Percentiles rank a stretch among this genome's conserved stretches.
phyloP scores from a whole-genome alignment of 2,113 vertebrate species.

The Meriones unguiculatus region DNA sequence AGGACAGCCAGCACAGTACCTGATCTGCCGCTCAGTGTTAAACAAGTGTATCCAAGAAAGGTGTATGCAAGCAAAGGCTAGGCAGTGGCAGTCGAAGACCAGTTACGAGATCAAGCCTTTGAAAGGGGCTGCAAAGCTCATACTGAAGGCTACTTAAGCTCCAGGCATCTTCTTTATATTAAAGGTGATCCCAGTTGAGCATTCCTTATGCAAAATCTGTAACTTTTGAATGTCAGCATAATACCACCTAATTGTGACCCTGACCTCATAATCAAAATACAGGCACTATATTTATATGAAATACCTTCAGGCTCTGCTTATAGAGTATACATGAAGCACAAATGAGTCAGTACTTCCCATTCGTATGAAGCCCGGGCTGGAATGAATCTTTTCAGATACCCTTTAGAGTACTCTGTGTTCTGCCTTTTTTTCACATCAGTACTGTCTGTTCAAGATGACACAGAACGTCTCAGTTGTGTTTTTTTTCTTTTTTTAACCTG shows the following conservation, averaged over 20 bases:
- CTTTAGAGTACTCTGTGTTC: neutral
- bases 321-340: neutral
- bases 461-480: neutral
- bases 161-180: slow-evolving; percentile 18
- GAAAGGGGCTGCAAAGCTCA: neutral
- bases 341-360: neutral
- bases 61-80: neutral
- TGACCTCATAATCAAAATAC: neutral
- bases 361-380: neutral
- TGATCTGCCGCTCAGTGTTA: neutral
- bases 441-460: neutral
- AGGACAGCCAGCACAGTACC: neutral
- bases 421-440: neutral
- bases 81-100: neutral
- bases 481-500: slow-evolving; percentile 27
- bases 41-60: neutral
- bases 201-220: neutral
- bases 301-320: neutral
- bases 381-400: neutral
- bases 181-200: neutral
- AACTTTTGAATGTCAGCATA: neutral
- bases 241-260: neutral
- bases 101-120: neutral
- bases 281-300: neutral
- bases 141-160: neutral